Conservation (phyloP, 2,113 vertebrate genomes). For the Ceuthmochares aereus region DNA sequence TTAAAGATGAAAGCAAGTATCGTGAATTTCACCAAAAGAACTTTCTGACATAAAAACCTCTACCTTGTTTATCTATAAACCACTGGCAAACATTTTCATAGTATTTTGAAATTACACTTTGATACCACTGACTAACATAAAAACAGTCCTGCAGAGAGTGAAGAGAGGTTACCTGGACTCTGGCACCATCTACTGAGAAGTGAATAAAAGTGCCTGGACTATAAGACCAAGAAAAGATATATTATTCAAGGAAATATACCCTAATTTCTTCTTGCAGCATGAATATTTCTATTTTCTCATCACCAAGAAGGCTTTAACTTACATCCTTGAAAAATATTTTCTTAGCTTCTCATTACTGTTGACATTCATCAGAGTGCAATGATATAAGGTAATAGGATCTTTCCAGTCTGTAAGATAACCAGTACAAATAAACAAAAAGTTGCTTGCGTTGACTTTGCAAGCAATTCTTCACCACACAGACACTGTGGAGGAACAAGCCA, state of each 20-base stretch:
- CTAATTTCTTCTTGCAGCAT: not conserved
- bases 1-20: not conserved
- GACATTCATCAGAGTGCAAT: slow-evolving; percentile 3
- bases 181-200: slow-evolving; percentile 74
- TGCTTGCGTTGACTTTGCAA: slow-evolving; percentile 11
- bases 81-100: not conserved
- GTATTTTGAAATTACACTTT: not conserved
- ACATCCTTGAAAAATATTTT: slow-evolving; percentile 26
- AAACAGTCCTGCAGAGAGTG: not conserved
- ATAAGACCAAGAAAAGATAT: not conserved
- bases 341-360: slow-evolving; percentile 25
- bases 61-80: not conserved
- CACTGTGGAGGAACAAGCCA: not conserved
- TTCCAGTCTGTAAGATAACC: slow-evolving; percentile 17
- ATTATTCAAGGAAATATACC: not conserved
- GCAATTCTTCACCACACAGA: slow-evolving; percentile 37
- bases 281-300: not conserved
- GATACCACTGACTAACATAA: not conserved
- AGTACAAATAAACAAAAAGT: slow-evolving; percentile 57
- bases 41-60: not conserved
- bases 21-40: not conserved
- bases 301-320: not conserved
- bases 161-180: slow-evolving; percentile 35
- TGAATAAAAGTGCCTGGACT: not conserved
- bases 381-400: slow-evolving; percentile 35